A percentile compares a stretch with the other conserved stretches of the same genome.
phyloP scores from a whole-genome alignment of 2,888 invertebrate species.

The Dugesia japonica region DNA sequence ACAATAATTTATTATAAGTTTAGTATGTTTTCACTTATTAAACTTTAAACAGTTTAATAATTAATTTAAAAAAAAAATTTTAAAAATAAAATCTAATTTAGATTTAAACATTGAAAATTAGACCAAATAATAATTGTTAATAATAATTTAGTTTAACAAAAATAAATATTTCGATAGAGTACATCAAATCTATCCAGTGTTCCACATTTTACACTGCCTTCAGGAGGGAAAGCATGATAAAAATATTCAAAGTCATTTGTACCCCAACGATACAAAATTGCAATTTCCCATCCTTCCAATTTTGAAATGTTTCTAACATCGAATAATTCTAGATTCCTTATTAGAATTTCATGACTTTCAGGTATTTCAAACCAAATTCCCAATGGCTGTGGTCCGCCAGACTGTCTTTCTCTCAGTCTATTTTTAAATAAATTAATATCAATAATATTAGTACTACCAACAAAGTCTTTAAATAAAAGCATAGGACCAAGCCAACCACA shows the following conservation, averaged over 20 bases:
- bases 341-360: not conserved
- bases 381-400: not conserved
- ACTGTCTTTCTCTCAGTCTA: not conserved
- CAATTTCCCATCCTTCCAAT: not conserved
- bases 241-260: not conserved
- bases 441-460: not conserved
- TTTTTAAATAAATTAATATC: not conserved
- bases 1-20: no score
- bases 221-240: not conserved
- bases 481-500: not conserved
- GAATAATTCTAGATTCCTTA: not conserved
- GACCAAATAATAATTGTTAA: no score
- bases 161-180: conserved; percentile 15
- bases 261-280: not conserved
- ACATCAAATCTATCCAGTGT: not conserved
- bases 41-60: no score
- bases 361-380: conserved; percentile 2
- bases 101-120: no score
- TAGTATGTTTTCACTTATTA: no score
- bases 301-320: not conserved
- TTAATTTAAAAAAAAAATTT: no score
- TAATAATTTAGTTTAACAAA: not conserved
- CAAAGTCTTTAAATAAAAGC: not conserved
- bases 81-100: no score
- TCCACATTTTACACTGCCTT: not conserved